Evolutionary conservation across 2,113 vertebrate species (phyloP).

Genomic region (Paramisgurnus dabryanus): DNA sequence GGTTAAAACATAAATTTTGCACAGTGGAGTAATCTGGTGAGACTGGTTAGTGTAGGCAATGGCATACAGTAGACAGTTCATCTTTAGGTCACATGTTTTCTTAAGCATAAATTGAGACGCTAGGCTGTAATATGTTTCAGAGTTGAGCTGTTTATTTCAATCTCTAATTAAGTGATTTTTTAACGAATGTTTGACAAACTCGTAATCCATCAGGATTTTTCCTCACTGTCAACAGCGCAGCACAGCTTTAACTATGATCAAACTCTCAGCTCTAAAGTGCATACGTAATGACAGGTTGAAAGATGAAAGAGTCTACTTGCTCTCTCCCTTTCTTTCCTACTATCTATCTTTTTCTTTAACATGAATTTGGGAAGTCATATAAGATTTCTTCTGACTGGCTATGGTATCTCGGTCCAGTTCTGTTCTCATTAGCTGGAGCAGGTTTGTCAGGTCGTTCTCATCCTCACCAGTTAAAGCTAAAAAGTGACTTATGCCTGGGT

Average conservation of each 20-base stretch:
- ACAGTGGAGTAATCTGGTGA: no score
- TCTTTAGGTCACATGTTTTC: no score
- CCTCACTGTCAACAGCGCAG: slow-evolving; percentile 22
- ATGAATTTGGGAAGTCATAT: slow-evolving; percentile 30
- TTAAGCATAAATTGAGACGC: no score
- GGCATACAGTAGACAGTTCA: no score
- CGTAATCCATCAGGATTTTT: slow-evolving; percentile 23
- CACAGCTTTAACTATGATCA: slow-evolving; percentile 37
- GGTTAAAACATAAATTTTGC: no score
- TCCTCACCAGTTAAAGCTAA: slow-evolving; percentile 15
- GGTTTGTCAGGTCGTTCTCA: slow-evolving; percentile 25
- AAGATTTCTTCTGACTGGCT: slow-evolving; percentile 4
- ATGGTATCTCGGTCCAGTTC: neutral
- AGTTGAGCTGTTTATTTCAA: neutral
- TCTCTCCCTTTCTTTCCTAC: neutral
- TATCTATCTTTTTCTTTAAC: no score
- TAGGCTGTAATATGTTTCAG: neutral
- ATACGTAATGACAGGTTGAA: slow-evolving; percentile 45
- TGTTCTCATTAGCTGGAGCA: slow-evolving; percentile 29
- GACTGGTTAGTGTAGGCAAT: no score
- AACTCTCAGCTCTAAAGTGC: slow-evolving; percentile 38
- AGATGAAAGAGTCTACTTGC: slow-evolving; percentile 35
- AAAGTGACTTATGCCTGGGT: neutral
- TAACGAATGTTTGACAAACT: slow-evolving; percentile 27
- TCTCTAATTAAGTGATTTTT: no score